These are phyloP conservation scores for Julus scandinavius DNA, from an alignment of 2,888 invertebrate species.

Conservation along the genomic window DNA sequence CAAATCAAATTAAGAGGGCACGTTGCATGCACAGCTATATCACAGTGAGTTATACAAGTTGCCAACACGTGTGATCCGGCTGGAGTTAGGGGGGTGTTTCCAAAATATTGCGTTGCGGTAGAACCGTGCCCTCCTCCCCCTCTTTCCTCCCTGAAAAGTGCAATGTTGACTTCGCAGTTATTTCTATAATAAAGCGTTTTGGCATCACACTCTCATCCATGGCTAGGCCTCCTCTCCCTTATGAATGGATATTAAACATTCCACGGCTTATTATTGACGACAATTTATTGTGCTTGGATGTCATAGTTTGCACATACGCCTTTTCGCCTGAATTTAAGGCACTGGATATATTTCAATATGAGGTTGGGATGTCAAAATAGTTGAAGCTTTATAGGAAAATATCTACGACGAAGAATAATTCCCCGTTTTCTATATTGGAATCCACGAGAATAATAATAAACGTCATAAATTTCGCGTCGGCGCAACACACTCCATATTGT, in stretches of 20 bases:
- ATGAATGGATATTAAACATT: conserved; percentile 42
- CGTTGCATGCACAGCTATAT: not conserved
- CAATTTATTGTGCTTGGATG: conserved; percentile 42
- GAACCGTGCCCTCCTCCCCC: not conserved
- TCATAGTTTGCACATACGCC: conserved; percentile 42
- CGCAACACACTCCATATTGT: conserved; percentile 38
- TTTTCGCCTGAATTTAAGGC: conserved; percentile 42
- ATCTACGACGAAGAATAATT: conserved; percentile 42
- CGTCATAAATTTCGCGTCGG: conserved; percentile 42
- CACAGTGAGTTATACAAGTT: not conserved
- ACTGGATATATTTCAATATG: conserved; percentile 42
- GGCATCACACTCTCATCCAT: conserved; percentile 36
- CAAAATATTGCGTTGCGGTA: conserved; percentile 10
- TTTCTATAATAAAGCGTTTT: conserved; percentile 42
- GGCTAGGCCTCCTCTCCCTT: conserved; percentile 36
- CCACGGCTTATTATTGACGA: conserved; percentile 42
- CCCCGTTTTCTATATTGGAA: conserved; percentile 38
- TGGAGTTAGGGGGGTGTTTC: not conserved
- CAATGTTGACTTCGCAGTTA: conserved; percentile 42
- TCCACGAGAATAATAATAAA: conserved; percentile 39
- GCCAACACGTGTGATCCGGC: not conserved
- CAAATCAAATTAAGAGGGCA: not conserved
- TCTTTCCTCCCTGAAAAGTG: not conserved
- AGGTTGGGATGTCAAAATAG: conserved; percentile 42
- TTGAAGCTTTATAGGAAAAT: conserved; percentile 42